phyloP scores from a whole-genome alignment of 2,888 invertebrate genomes.

The Mimumesa dahlbomi region DNA sequence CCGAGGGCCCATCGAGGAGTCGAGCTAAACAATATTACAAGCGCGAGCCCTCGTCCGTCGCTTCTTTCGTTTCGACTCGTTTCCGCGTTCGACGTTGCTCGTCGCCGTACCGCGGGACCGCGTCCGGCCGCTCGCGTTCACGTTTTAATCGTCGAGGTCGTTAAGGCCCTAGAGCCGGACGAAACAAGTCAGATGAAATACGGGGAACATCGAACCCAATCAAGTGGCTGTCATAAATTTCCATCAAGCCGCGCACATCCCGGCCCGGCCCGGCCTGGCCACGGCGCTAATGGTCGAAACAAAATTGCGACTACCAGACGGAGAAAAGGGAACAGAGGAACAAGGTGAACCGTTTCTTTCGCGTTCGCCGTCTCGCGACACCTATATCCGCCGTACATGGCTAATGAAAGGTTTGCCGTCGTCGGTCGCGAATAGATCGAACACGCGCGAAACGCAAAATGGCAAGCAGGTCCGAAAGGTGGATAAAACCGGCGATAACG shows the following conservation, averaged over 20 bases:
- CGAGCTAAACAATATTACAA: too few species aligned
- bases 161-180: slow-evolving; percentile 51
- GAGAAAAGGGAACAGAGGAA: slow-evolving; percentile 19
- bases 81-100: too few species aligned
- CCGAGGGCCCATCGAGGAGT: too few species aligned
- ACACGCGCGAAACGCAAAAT: too few species aligned
- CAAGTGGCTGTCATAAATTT: slow-evolving; percentile 79
- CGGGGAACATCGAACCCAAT: slow-evolving; percentile 79
- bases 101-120: background rate
- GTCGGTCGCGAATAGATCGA: too few species aligned
- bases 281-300: slow-evolving; percentile 76
- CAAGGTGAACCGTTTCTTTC: slow-evolving; percentile 5
- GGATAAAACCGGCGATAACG: too few species aligned
- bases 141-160: slow-evolving; percentile 61
- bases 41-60: background rate
- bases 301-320: slow-evolving; percentile 68
- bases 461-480: too few species aligned
- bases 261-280: too few species aligned
- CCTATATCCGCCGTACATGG: too few species aligned
- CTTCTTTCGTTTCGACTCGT: too few species aligned
- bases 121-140: slow-evolving; percentile 10
- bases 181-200: slow-evolving; percentile 71
- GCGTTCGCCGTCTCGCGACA: slow-evolving; percentile 16
- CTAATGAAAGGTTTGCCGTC: too few species aligned
- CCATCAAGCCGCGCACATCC: slow-evolving; percentile 76